These are phyloP conservation scores for Griposia aprilina DNA, from an alignment of 2,888 invertebrate genomes.

Conservation along the genomic window DNA sequence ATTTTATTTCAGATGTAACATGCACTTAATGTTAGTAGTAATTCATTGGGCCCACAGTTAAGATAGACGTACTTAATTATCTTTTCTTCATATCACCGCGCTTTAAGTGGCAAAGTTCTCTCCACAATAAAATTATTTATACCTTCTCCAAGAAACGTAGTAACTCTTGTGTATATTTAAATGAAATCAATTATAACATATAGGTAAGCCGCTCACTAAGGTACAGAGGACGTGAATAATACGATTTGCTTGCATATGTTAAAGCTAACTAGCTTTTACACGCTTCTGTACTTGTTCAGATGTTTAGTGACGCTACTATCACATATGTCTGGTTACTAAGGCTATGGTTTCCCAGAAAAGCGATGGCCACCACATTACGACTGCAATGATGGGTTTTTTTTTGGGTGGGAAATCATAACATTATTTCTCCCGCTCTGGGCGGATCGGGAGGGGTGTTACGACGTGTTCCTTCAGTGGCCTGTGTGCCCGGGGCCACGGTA, in stretches of 20 bases:
- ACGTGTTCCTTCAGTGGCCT: too few species aligned
- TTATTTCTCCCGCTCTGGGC: too few species aligned
- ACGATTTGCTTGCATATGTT: constrained; percentile 46
- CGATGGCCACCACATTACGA: too few species aligned
- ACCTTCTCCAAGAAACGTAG: constrained; percentile 38
- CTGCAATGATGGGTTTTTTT: too few species aligned
- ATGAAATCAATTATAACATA: constrained; percentile 65
- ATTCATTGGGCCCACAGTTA: too few species aligned
- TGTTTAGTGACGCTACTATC: not conserved
- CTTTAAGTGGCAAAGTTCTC: not conserved
- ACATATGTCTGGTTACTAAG: not conserved
- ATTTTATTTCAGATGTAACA: too few species aligned
- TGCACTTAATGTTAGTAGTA: too few species aligned
- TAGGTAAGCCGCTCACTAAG: constrained; percentile 49
- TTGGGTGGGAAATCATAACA: too few species aligned
- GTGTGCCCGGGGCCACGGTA: too few species aligned
- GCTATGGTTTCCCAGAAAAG: too few species aligned
- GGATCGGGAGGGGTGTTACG: too few species aligned
- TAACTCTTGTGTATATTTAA: constrained; percentile 37
- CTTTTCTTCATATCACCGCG: too few species aligned
- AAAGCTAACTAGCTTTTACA: constrained; percentile 20
- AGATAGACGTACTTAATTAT: not conserved
- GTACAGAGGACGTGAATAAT: constrained; percentile 45
- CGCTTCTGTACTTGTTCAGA: not conserved
- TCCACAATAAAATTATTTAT: constrained; percentile 6